phyloP scores from a whole-genome alignment of 2,113 vertebrate genomes.

The Meles meles region DNA sequence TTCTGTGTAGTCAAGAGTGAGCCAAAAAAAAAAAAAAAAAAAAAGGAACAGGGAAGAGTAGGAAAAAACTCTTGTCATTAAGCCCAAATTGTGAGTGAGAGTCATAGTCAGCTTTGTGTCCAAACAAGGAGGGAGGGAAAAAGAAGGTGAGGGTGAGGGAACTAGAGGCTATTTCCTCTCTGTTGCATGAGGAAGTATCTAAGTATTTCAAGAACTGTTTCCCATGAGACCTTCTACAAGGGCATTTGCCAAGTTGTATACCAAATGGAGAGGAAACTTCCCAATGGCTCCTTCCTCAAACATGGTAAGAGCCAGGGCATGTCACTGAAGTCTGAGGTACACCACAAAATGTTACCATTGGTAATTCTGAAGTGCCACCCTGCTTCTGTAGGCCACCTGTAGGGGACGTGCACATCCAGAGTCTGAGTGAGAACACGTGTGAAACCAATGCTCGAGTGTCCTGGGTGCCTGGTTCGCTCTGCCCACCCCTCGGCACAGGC shows the following conservation, averaged over 20 bases:
- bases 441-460: background rate
- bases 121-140: background rate
- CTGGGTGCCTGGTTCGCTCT: fast-evolving
- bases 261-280: background rate
- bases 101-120: background rate
- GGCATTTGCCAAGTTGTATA: background rate
- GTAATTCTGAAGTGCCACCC: too few relatives aligned
- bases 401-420: too few relatives aligned
- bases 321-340: background rate
- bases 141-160: background rate
- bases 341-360: background rate
- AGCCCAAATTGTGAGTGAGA: background rate
- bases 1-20: background rate
- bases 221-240: background rate
- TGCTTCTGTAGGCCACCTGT: background rate
- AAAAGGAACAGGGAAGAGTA: background rate
- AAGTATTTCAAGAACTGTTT: background rate
- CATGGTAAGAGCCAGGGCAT: too few relatives aligned
- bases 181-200: background rate
- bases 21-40: background rate
- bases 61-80: background rate
- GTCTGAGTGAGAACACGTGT: background rate
- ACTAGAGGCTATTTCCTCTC: background rate
- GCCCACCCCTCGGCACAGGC: background rate
- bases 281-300: background rate